Evolutionary conservation across 2,113 vertebrate genomes (phyloP), one percentile per base, ranked within the genome.

Genomic region (Tragelaphus strepsiceros): DNA sequence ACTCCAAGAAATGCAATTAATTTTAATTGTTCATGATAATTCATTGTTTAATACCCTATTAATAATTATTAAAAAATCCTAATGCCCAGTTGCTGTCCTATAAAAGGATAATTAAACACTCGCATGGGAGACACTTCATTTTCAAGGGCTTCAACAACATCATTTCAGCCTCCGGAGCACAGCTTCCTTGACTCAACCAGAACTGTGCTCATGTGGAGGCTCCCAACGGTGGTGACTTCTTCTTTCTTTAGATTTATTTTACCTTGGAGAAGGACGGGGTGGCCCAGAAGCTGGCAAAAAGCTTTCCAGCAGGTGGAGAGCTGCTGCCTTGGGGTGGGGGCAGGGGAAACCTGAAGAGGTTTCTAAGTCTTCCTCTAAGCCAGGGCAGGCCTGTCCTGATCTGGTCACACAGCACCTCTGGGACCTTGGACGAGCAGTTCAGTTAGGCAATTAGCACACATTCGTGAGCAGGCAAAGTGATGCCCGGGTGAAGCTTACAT

Each of bases 1-100:
- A 98, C 97, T 97, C 82, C 96, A 98, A 98, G 98, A 98, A 99
- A 98, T 56, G 97, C 96, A 98, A 99, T 99, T 99, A 99, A 99
- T 99, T 99, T 98, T 99, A 99, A 99, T 99, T 98, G 98, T 97
- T 96, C 93, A 0, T 0, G 85, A 98, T 99, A 99, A 98, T 97
- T 99, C 98, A 98, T 98, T 98, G 98, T 99, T 98, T 98, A 98
- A 98, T 92, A 96, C 26, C 92, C 98, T 98, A 98, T 98, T 98
- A 98, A 98, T 98, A 98, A 98, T 98, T 98, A 43, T 97, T 64
- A 89, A 97, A 43, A 93, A 94, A 54, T 96, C 90, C 7, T 62
- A 98, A 97, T 88, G 98, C 98, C 98, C 97, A 91, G 97, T 97
- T 98, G 98, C 93, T 85, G 96, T 59, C 97, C 93, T 94, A 51